Evolutionary conservation across 1,140 invertebrate species (phyloP).

Genomic region (Portunus trituberculatus): DNA sequence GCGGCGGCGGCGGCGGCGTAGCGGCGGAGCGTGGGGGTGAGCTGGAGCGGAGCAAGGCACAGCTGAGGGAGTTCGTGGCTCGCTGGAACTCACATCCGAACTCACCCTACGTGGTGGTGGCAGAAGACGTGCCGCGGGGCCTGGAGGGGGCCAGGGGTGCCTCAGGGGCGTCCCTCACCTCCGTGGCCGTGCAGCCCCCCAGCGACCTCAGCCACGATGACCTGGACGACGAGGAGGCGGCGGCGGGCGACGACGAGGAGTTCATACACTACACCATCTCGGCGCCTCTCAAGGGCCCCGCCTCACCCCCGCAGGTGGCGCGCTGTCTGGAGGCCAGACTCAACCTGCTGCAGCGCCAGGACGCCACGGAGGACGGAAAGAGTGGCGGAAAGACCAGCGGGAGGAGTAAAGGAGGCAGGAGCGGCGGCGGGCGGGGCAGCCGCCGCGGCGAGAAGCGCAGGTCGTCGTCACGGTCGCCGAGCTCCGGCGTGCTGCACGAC

Average conservation of each 20-base stretch:
- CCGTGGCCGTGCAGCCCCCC: slow-evolving; percentile 86
- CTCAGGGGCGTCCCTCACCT: slow-evolving; percentile 79
- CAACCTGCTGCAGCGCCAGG: slow-evolving; percentile 34
- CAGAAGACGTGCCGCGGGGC: slow-evolving; percentile 46
- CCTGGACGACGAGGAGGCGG: slow-evolving; percentile 78
- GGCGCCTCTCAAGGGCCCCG: background rate
- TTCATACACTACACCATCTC: slow-evolving; percentile 48
- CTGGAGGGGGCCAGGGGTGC: background rate
- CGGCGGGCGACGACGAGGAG: slow-evolving; percentile 46
- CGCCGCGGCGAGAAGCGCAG: background rate
- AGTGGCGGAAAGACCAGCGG: slow-evolving; percentile 79
- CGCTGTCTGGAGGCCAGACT: slow-evolving; percentile 51
- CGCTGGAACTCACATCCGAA: slow-evolving; percentile 92
- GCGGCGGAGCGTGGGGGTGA: slow-evolving; percentile 80
- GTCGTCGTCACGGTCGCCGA: background rate
- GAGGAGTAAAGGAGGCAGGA: slow-evolving; percentile 72
- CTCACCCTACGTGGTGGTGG: slow-evolving; percentile 88
- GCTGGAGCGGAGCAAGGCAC: slow-evolving; percentile 91
- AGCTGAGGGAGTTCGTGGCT: slow-evolving; percentile 91
- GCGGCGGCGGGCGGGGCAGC: slow-evolving; percentile 14
- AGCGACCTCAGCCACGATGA: slow-evolving; percentile 86
- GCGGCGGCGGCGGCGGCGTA: background rate
- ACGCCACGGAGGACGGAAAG: background rate
- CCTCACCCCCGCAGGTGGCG: slow-evolving; percentile 44
- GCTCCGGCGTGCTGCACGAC: slow-evolving; percentile 13